phyloP scores from a whole-genome alignment of 2,888 invertebrate genomes.

The Ormia ochracea region DNA sequence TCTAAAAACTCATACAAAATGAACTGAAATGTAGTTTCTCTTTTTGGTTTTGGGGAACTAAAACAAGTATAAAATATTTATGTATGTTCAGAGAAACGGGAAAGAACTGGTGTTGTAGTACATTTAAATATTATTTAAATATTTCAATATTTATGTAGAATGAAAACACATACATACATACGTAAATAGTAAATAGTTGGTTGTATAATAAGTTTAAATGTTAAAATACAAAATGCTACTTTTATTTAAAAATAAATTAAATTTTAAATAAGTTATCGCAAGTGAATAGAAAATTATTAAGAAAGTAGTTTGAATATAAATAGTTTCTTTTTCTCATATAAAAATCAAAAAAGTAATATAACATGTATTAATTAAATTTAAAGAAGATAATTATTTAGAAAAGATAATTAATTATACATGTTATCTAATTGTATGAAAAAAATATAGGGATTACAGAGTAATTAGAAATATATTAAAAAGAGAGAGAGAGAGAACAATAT shows the following conservation, averaged over 20 bases:
- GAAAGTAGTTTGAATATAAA: slow-evolving; percentile 12
- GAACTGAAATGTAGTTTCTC: neutral
- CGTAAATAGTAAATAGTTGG: no score
- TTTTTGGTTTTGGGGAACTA: neutral
- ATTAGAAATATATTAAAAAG: slow-evolving; percentile 12
- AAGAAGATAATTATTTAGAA: slow-evolving; percentile 24
- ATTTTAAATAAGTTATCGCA: slow-evolving; percentile 42
- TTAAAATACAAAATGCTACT: slow-evolving; percentile 65
- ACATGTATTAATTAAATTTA: slow-evolving; percentile 19
- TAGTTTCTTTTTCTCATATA: slow-evolving; percentile 46
- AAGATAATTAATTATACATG: no score
- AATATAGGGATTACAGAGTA: neutral
- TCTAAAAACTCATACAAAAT: slow-evolving; percentile 28
- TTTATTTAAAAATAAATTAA: slow-evolving; percentile 27
- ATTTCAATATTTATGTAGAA: slow-evolving; percentile 29
- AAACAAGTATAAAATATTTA: slow-evolving; percentile 6
- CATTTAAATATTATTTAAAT: slow-evolving; percentile 14
- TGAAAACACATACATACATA: slow-evolving; percentile 52
- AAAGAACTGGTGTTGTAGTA: slow-evolving; percentile 1
- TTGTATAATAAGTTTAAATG: neutral
- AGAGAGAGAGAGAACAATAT: slow-evolving; percentile 28
- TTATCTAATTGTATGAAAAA: slow-evolving; percentile 35
- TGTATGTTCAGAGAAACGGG: neutral
- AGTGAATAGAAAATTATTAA: slow-evolving; percentile 52
- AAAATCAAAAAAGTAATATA: slow-evolving; percentile 15